A percentile compares a stretch with the other conserved stretches of the same genome.
These are phyloP conservation scores for Phasianus colchicus DNA, from an alignment of 2,113 vertebrate species.

Conservation along the genomic window DNA sequence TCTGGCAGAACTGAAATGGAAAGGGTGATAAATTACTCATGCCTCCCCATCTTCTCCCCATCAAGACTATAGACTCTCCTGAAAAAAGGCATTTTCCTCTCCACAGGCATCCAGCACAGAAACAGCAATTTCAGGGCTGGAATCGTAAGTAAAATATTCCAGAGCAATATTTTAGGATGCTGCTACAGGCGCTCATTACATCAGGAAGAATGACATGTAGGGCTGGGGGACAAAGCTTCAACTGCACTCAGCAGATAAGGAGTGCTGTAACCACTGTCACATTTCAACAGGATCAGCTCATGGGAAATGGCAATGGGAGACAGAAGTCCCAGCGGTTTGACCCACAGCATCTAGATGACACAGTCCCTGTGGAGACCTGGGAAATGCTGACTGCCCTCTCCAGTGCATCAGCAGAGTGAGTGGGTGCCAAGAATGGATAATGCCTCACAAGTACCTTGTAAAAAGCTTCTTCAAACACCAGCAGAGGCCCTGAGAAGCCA, in stretches of 20 bases:
- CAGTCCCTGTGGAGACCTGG: neutral
- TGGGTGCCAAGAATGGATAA: slow-evolving; percentile 3
- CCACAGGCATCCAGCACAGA: neutral
- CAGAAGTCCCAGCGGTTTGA: accelerated
- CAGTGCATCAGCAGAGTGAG: neutral
- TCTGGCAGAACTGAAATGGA: slow-evolving; percentile 89
- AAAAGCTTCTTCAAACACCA: slow-evolving; percentile 98
- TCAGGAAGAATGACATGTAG: neutral
- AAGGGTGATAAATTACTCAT: slow-evolving; percentile 24
- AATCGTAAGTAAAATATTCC: neutral
- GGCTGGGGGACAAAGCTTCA: neutral
- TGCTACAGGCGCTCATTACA: neutral
- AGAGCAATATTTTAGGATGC: neutral
- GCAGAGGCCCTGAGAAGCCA: slow-evolving; percentile 94
- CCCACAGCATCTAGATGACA: neutral
- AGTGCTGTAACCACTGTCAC: neutral
- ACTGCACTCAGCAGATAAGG: neutral
- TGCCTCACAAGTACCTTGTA: slow-evolving; percentile 84
- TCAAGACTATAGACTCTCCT: neutral
- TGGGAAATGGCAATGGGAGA: neutral
- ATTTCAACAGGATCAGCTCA: neutral
- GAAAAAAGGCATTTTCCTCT: neutral
- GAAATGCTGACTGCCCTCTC: neutral
- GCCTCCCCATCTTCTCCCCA: neutral
- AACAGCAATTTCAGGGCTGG: neutral